A percentile compares a stretch with the other conserved stretches of the same genome.
These are phyloP conservation scores for Coronaproctus castanopsis DNA, from an alignment of 2,888 invertebrate species.

Conservation along the genomic window DNA sequence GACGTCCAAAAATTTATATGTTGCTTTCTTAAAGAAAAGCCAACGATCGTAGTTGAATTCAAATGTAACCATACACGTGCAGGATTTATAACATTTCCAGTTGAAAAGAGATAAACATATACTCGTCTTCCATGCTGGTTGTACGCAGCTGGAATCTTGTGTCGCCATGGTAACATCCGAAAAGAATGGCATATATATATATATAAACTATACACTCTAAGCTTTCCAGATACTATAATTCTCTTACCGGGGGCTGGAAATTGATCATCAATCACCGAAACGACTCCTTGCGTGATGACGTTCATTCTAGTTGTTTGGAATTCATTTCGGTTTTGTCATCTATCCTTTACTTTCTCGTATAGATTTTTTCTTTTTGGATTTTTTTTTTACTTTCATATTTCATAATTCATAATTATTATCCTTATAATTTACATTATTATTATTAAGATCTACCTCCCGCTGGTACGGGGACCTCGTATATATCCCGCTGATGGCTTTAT, in stretches of 20 bases:
- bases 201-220: too few relatives aligned
- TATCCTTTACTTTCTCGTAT: too few relatives aligned
- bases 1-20: too few relatives aligned
- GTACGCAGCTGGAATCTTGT: neutral
- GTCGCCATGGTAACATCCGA: neutral
- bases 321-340: too few relatives aligned
- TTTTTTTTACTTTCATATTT: neutral
- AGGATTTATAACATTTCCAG: neutral
- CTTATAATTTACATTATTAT: neutral
- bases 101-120: too few relatives aligned
- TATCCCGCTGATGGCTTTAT: neutral
- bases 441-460: neutral
- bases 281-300: neutral
- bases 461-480: neutral
- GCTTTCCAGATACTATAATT: too few relatives aligned
- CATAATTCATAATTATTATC: neutral
- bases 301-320: too few relatives aligned
- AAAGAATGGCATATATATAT: neutral
- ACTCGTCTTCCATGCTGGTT: too few relatives aligned
- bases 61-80: neutral
- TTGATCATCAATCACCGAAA: neutral
- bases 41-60: neutral
- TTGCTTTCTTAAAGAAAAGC: too few relatives aligned
- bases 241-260: too few relatives aligned
- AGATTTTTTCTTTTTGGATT: neutral